Evolutionary conservation across 2,888 invertebrate genomes (phyloP), one percentile per base, ranked within the genome.

Genomic region (Ornithoptera alexandrae): DNA sequence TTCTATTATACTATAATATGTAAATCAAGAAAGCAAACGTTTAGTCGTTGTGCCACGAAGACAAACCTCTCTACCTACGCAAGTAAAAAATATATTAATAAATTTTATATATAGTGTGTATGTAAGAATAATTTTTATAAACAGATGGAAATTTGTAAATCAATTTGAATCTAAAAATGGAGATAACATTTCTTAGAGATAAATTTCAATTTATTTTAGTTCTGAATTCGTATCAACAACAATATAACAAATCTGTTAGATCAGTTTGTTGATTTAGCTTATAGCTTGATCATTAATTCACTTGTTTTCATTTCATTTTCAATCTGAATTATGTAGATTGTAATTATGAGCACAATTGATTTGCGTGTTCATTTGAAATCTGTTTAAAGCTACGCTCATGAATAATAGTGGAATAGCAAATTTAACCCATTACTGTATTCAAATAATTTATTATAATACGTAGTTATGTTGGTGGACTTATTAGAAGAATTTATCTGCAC

Each of bases 251-350:
- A 53, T 53, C 18, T n/a, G 8, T 6, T n/a, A n/a, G 53, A n/a
- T 8, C 18, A 18, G 18, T 53, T 53, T 53, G n/a, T 53, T 53
- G n/a, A 53, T 53, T 39, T 18, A 65, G 57, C 22, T 39, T 36
- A 53, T n/a, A 53, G 53, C n/a, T 17, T 53, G 15, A 53, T 53
- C 53, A 53, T 53, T 53, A 53, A 53, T 53, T 53, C 53, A 53
- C 18, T 18, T n/a, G 53, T 53, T 53, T 53, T 8, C 53, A 53
- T n/a, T 53, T 53, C 18, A 53, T 53, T 53, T 53, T n/a, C 53
- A n/a, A 53, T 53, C 18, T 18, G 53, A 53, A 53, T 53, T 53
- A 46, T 53, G 53, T 53, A 53, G 53, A 53, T 53, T 53, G 53
- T 53, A 53, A 53, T 53, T 53, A 53, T 53, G n/a, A 53, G 2